phyloP scores from a whole-genome alignment of 2,797 vertebrate genomes.

The Typhlichthys subterraneus region DNA sequence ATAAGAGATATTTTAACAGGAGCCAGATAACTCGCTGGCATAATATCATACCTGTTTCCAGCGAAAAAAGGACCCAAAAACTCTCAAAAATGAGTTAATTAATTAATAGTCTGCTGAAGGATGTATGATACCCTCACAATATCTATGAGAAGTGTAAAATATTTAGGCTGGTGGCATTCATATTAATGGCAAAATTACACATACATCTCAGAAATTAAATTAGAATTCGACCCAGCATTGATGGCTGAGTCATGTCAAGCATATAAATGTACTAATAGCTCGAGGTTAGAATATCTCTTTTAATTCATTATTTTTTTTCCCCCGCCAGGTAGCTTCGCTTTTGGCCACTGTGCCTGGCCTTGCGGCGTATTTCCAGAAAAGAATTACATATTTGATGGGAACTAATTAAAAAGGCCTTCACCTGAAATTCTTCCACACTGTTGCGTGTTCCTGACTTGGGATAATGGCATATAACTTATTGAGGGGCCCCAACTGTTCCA shows the following conservation, averaged over 20 bases:
- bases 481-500: slow-evolving; percentile 72
- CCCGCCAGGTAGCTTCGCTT: slow-evolving; percentile 79
- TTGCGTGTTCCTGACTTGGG: slow-evolving; percentile 67
- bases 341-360: slow-evolving; percentile 75
- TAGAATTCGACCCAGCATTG: slow-evolving; percentile 82
- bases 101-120: slow-evolving; percentile 80
- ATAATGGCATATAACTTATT: slow-evolving; percentile 73
- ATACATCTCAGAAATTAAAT: slow-evolving; percentile 85
- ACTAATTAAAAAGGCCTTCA: slow-evolving; percentile 80
- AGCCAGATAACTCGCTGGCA: slow-evolving; percentile 60
- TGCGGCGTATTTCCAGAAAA: slow-evolving; percentile 77
- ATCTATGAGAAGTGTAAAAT: slow-evolving; percentile 81
- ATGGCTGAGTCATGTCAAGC: slow-evolving; percentile 81
- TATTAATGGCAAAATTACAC: slow-evolving; percentile 87
- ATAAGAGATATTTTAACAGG: slow-evolving; percentile 64
- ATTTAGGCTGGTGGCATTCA: slow-evolving; percentile 82
- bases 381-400: slow-evolving; percentile 85
- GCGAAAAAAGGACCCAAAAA: slow-evolving; percentile 41
- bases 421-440: slow-evolving; percentile 75
- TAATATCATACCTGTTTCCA: slow-evolving; percentile 32
- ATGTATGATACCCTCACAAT: slow-evolving; percentile 80
- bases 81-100: slow-evolving; percentile 80
- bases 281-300: slow-evolving; percentile 81
- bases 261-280: slow-evolving; percentile 84
- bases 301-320: slow-evolving; percentile 77